Evolutionary conservation across 2,797 vertebrate genomes (phyloP), one percentile per base, ranked within the genome.

Genomic region (Lacerta viridis): DNA sequence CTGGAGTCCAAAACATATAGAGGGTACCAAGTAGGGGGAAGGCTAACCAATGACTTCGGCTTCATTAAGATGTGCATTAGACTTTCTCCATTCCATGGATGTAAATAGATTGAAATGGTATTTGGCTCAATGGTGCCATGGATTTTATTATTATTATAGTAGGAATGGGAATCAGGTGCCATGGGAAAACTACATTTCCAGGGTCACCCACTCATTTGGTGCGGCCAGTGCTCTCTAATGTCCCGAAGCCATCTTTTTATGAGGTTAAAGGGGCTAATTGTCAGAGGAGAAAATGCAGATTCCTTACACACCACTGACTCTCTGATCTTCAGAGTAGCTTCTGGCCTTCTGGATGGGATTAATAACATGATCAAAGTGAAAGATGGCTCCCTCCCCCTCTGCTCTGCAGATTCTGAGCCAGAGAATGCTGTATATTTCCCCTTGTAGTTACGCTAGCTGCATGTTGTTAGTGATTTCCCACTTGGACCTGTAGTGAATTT

Each of bases 321-420:
- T 61, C 36, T 61, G 78, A 80, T 72, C 27, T 80, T 81, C 50
- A 72, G 66, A 61, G 46, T 55, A 41, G 68, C 66, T 80, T 87
- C 68, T 87, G 78, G 68, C 68, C 66, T 87, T 27, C 69, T 87
- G 68, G 50, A 74, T 74, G 68, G 36, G 68, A 87, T 87, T 80
- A 81, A 87, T 80, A 55, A 69, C 64, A 80, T 20, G 17, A 71
- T 71, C 85, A 72, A 72, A 41, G 78, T 87, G 68, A 80, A 87
- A 80, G 72, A 80, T 87, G 78, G 15, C 8, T 87, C 17, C 46
- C 36, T 68, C 61, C 15, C 11, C 9, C 50, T 81, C 50, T 43
- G 68, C 27, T 80, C n/a, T 80, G 66, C 66, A 59, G 33, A 71
- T 59, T 87, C 77, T 7, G 8, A 59, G 46, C 15, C 18, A 50